Evolutionary conservation across 2,888 invertebrate genomes (phyloP).

Genomic region (Melanargia galathea): DNA sequence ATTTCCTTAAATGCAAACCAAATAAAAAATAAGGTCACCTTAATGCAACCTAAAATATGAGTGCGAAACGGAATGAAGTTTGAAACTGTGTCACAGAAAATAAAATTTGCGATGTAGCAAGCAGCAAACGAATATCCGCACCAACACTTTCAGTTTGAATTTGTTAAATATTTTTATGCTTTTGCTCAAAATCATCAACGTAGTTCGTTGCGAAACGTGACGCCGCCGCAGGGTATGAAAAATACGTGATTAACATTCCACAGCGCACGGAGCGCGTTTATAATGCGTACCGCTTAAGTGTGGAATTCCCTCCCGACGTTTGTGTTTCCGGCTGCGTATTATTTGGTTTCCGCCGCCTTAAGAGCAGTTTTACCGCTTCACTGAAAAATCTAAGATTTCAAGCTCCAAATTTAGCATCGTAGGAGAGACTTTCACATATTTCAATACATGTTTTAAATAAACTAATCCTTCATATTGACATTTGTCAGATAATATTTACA

Average conservation of each 20-base stretch:
- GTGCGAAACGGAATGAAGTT: conserved; percentile 50
- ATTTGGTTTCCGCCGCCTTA: neutral
- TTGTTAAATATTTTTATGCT: conserved; percentile 28
- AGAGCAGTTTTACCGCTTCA: too few relatives aligned
- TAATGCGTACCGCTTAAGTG: conserved; percentile 4
- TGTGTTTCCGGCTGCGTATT: conserved; percentile 4
- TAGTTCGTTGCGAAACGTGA: conserved; percentile 5
- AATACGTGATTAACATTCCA: conserved; percentile 16
- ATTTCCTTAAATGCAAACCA: conserved; percentile 46
- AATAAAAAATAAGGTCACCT: conserved; percentile 48
- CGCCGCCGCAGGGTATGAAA: conserved; percentile 8
- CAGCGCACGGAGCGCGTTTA: neutral
- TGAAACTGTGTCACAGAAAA: conserved; percentile 48
- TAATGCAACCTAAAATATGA: conserved; percentile 54
- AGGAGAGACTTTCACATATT: too few relatives aligned
- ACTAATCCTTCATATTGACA: too few relatives aligned
- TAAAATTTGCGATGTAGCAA: conserved; percentile 44
- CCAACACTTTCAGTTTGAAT: conserved; percentile 51
- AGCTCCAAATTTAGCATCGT: too few relatives aligned
- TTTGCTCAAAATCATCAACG: conserved; percentile 18
- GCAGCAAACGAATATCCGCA: conserved; percentile 47
- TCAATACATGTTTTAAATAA: too few relatives aligned
- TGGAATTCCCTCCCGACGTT: neutral
- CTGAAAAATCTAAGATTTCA: too few relatives aligned
- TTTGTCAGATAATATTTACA: too few relatives aligned